A percentile compares a stretch with the other conserved stretches of the same genome.
phyloP scores from a whole-genome alignment of 1,140 invertebrate species.

The Tenebrio molitor region DNA sequence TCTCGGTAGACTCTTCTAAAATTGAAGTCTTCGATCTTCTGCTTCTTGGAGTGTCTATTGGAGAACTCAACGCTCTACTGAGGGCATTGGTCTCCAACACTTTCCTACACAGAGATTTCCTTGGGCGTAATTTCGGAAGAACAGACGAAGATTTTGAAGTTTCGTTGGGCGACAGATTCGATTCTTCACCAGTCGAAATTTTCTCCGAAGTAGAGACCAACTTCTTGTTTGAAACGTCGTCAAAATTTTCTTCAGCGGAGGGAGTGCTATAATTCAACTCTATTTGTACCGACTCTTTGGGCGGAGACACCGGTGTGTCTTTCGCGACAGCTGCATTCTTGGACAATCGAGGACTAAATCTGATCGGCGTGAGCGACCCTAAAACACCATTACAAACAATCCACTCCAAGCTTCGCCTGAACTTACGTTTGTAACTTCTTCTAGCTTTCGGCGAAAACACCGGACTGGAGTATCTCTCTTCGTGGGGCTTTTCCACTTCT shows the following conservation, averaged over 20 bases:
- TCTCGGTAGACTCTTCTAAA: conserved; percentile 29
- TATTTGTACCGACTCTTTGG: background rate
- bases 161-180: background rate
- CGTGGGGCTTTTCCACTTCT: too few relatives aligned
- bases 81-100: conserved; percentile 60
- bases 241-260: background rate
- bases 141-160: conserved; percentile 4
- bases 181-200: conserved; percentile 12
- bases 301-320: background rate
- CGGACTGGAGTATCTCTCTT: background rate
- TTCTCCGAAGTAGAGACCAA: too few relatives aligned
- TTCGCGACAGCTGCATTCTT: background rate
- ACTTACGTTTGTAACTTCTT: conserved; percentile 58
- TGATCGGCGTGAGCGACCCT: background rate
- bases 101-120: conserved; percentile 56
- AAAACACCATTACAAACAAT: conserved; percentile 17
- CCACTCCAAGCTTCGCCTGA: background rate
- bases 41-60: conserved; percentile 19
- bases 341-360: conserved; percentile 51
- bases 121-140: conserved; percentile 31
- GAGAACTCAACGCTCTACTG: conserved; percentile 37
- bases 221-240: conserved; percentile 26
- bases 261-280: background rate
- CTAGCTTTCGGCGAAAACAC: conserved; percentile 51
- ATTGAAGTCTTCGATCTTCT: background rate